Evolutionary conservation across 1,140 invertebrate species (phyloP).

Genomic region (Microplitis mediator): DNA sequence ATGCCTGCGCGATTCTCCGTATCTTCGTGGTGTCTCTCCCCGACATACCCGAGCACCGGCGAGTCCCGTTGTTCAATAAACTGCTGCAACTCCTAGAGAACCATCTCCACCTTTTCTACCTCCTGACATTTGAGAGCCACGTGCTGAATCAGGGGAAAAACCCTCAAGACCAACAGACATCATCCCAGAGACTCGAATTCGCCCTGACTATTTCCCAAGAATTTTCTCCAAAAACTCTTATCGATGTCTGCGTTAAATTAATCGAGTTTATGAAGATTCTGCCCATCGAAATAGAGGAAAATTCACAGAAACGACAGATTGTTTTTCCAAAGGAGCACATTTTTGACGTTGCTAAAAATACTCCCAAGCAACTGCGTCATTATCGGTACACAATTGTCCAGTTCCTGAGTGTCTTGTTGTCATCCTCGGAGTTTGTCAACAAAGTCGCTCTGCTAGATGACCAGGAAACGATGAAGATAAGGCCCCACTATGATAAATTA

Average conservation of each 20-base stretch:
- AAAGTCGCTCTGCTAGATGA: constrained; percentile 63
- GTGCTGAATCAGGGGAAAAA: constrained; percentile 59
- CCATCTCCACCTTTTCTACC: constrained; percentile 80
- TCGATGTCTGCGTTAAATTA: constrained; percentile 72
- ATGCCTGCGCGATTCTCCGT: constrained; percentile 71
- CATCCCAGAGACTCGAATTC: constrained; percentile 70
- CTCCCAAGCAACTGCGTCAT: constrained; percentile 77
- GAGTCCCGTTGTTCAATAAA: constrained; percentile 80
- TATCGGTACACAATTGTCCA: constrained; percentile 80
- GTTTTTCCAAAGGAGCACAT: constrained; percentile 60
- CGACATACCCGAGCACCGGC: constrained; percentile 88
- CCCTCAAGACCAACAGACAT: constrained; percentile 41
- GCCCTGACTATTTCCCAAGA: constrained; percentile 69
- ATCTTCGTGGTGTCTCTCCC: constrained; percentile 88
- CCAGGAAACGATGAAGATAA: constrained; percentile 60
- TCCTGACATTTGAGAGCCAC: constrained; percentile 73
- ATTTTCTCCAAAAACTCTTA: constrained; percentile 68
- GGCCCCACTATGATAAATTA: constrained; percentile 68
- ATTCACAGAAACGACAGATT: constrained; percentile 44
- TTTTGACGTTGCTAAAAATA: constrained; percentile 71
- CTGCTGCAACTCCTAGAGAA: constrained; percentile 75
- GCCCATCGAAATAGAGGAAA: constrained; percentile 70
- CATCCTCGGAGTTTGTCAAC: constrained; percentile 71
- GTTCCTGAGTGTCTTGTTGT: constrained; percentile 72
- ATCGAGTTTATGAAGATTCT: constrained; percentile 70